Conservation (phyloP, 1,140 invertebrate genomes). For the Anastatus disparis region DNA sequence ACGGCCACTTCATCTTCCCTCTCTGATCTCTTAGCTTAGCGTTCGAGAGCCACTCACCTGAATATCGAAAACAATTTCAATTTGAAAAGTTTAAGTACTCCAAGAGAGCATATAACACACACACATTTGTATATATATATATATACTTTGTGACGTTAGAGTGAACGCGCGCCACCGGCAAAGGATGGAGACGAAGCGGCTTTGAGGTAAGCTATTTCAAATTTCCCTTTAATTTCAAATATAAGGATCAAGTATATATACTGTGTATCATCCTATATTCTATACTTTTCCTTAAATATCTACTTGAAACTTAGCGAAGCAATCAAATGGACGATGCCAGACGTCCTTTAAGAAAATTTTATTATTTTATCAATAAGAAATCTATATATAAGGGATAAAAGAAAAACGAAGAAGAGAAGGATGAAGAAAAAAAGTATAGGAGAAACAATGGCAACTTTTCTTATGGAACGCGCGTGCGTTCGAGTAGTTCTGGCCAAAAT, state of each 20-base stretch:
- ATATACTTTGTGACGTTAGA: too few relatives aligned
- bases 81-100: constrained; percentile 60
- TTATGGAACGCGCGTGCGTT: constrained; percentile 9
- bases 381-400: not conserved
- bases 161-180: not conserved
- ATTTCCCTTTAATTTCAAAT: constrained; percentile 61
- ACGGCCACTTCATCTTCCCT: not conserved
- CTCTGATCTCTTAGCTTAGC: not conserved
- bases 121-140: not conserved
- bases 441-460: not conserved
- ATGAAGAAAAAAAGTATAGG: not conserved
- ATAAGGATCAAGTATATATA: constrained; percentile 51
- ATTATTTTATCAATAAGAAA: not conserved
- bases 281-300: not conserved
- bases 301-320: not conserved
- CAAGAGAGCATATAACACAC: not conserved
- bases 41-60: constrained; percentile 49
- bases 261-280: too few relatives aligned
- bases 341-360: not conserved
- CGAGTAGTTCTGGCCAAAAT: constrained; percentile 17
- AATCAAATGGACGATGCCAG: not conserved
- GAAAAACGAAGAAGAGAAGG: not conserved
- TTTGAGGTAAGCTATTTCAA: constrained; percentile 57
- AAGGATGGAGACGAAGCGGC: constrained; percentile 41
- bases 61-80: constrained; percentile 62